Percentiles rank a stretch among this genome's conserved stretches.
Evolutionary conservation across 2,888 invertebrate species (phyloP).

Genomic region (Pammene fasciana): DNA sequence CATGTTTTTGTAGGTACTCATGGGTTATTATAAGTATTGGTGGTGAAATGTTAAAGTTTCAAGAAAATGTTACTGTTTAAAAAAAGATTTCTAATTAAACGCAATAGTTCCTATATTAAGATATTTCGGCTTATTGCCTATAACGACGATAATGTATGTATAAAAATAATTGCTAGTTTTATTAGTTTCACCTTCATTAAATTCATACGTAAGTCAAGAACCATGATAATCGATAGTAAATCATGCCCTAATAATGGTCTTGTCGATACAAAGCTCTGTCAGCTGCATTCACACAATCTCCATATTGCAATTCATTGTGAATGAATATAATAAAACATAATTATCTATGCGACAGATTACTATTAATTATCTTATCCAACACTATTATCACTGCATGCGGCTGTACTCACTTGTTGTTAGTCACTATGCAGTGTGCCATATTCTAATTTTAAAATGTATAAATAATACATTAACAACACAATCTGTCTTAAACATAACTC

Average conservation of each 20-base stretch:
- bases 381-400: too few relatives aligned
- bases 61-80: background rate
- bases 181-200: background rate
- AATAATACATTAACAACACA: too few relatives aligned
- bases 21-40: background rate
- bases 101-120: too few relatives aligned
- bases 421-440: too few relatives aligned
- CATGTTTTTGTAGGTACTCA: conserved; percentile 1
- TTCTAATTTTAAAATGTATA: too few relatives aligned
- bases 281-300: conserved; percentile 4
- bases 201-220: background rate
- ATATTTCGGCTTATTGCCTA: too few relatives aligned
- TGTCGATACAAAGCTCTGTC: conserved; percentile 29
- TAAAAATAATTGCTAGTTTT: background rate
- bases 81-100: background rate
- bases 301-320: background rate
- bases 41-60: background rate
- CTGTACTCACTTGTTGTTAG: too few relatives aligned
- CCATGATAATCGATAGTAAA: conserved; percentile 14
- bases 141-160: too few relatives aligned
- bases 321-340: background rate
- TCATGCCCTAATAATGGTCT: conserved; percentile 11
- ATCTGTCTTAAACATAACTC: too few relatives aligned
- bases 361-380: too few relatives aligned
- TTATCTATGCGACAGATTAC: too few relatives aligned